These are phyloP conservation scores for Tolypeutes matacus DNA, from an alignment of 2,797 vertebrate genomes.

Conservation along the genomic window DNA sequence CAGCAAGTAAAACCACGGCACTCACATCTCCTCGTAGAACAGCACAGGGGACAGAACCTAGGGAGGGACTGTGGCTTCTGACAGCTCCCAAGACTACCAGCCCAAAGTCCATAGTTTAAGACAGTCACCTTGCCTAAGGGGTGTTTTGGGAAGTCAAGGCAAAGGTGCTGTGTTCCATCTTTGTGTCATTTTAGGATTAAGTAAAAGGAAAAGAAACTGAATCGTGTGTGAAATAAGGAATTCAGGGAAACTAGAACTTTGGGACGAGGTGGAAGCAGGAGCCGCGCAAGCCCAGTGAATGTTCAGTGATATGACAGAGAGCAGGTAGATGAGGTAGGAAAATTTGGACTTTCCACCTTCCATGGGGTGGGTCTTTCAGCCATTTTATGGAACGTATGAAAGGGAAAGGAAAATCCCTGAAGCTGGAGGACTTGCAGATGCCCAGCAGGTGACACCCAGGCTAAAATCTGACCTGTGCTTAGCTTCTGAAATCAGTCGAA, in stretches of 20 bases:
- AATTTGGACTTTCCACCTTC: background rate
- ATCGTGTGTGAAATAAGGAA: background rate
- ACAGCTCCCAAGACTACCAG: background rate
- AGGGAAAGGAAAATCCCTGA: background rate
- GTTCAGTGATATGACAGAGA: background rate
- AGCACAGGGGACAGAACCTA: background rate
- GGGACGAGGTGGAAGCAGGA: background rate
- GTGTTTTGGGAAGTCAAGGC: background rate
- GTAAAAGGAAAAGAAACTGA: background rate
- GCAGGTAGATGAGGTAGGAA: background rate
- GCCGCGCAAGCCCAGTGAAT: background rate
- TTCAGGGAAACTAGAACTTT: background rate
- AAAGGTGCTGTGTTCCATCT: background rate
- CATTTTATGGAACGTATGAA: background rate
- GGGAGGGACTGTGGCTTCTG: background rate
- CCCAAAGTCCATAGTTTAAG: background rate
- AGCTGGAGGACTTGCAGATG: background rate
- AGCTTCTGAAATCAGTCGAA: background rate
- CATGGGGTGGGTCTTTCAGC: background rate
- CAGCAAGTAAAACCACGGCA: background rate
- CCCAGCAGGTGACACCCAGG: background rate
- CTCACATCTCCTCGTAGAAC: accelerated
- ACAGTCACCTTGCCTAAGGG: background rate
- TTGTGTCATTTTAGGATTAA: background rate
- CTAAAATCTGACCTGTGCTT: background rate